Conservation (phyloP, 37 sponge, comb jelly and placozoan genomes). For the Axinella damicornis region DNA sequence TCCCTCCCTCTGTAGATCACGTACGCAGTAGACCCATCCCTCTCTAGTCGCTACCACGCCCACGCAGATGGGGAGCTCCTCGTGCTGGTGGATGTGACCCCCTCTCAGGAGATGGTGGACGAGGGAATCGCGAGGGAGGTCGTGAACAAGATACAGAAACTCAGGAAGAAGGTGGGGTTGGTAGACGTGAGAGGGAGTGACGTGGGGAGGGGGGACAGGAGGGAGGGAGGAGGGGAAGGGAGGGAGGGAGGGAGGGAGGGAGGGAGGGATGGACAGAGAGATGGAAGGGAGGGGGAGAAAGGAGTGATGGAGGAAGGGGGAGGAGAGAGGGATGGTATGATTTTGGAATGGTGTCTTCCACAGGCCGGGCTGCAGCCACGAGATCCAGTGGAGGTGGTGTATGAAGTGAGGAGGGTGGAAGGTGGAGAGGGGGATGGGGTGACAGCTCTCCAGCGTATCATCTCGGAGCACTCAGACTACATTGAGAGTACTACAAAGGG, state of each 20-base stretch:
- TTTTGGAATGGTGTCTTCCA: too few species aligned
- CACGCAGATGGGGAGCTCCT: slow-evolving; percentile 80
- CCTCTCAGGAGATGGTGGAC: slow-evolving; percentile 86
- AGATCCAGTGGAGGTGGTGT: slow-evolving; percentile 70
- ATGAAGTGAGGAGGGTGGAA: slow-evolving; percentile 38
- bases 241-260: too few species aligned
- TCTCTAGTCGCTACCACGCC: slow-evolving; percentile 56
- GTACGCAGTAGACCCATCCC: slow-evolving; percentile 64
- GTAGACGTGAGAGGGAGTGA: too few species aligned
- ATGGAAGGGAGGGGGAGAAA: too few species aligned
- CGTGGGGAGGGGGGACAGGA: too few species aligned
- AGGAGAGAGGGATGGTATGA: too few species aligned
- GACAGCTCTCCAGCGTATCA: slow-evolving; percentile 45
- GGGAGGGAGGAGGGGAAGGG: too few species aligned
- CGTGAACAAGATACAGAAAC: slow-evolving; percentile 94
- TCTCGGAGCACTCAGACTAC: slow-evolving; percentile 58
- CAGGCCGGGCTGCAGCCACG: slow-evolving; percentile 83
- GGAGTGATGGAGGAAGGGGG: too few species aligned
- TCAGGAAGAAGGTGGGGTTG: slow-evolving; percentile 86
- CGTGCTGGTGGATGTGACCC: slow-evolving; percentile 88
- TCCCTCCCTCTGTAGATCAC: slow-evolving; percentile 48
- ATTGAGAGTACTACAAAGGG: slow-evolving; percentile 81
- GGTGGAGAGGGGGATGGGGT: slow-evolving; percentile 18
- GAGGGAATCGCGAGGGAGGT: slow-evolving; percentile 96
- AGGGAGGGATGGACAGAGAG: too few species aligned